Evolutionary conservation across 1,140 invertebrate genomes (phyloP), one percentile per base, ranked within the genome.

Genomic region (Pachypeltis micranthus): DNA sequence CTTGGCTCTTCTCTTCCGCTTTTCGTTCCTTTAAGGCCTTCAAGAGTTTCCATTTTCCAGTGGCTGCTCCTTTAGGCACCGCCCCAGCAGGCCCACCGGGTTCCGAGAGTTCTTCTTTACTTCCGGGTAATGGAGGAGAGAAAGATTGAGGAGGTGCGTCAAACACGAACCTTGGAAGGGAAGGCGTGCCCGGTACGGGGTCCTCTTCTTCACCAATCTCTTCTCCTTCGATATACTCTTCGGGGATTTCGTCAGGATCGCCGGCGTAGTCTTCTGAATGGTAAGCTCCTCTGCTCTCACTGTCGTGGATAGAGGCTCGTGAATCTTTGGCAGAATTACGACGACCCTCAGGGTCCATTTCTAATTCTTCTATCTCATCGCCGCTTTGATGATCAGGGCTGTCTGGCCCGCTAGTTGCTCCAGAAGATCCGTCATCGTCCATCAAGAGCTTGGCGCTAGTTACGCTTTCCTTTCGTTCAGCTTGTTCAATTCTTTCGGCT

Each of bases 1-100:
- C 81, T 66, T 85, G 83, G 63, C 82, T 78, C 73, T 89, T 51
- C 68, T 91, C 88, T 74, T 91, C 90, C 10, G 89, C 88, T 76
- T 93, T 92, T 62, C 87, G 79, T 71, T 93, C 90, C 72, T 93
- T 93, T 27, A 93, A 71, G 3, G 90, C 89, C 74, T 92, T 93
- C 12, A 93, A 73, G 21, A 93, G 75, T 72, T 92, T 91, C 91
- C 91, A 93, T 74, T 91, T 92, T 69, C 89, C 91, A 21, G 47
- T 21, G 4, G 47, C 47, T 10, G 23, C 23, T 26, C 85, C 83
- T 54, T 81, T 78, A 28, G 81, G 80, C 69, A 75, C 76, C 7
- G 34, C 7, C 7, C n/a, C 34, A 7, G 4, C 23, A 25, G 24
- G 24, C 70, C 75, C 75, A 69, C 76, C 70, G 71, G 77, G 71